Evolutionary conservation across 2,113 vertebrate genomes (phyloP).

Genomic region (Puffinus mauretanicus): DNA sequence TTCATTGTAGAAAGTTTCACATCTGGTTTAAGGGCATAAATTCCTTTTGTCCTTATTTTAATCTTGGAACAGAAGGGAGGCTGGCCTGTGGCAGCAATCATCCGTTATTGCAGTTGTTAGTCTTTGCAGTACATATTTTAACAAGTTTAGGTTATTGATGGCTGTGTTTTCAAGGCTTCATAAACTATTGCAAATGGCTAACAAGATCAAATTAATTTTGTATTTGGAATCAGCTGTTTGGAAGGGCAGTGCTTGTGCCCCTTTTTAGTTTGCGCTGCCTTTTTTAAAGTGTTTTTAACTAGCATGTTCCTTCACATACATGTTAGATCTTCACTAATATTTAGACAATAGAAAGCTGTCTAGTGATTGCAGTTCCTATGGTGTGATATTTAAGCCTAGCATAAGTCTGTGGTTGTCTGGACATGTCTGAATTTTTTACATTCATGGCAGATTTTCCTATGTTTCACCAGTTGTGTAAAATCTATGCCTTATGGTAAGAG

Average conservation of each 20-base stretch:
- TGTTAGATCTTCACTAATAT: neutral
- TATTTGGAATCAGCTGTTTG: constrained; percentile 41
- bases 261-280: neutral
- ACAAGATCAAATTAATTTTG: constrained; percentile 29
- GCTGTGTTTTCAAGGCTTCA: neutral
- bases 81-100: neutral
- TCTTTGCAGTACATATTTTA: constrained; percentile 10
- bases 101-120: neutral
- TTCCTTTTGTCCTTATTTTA: constrained; percentile 9
- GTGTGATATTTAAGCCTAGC: neutral
- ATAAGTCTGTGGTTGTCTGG: neutral
- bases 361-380: neutral
- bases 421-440: neutral
- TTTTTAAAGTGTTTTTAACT: neutral
- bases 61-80: neutral
- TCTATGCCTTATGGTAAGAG: neutral
- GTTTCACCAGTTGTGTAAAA: neutral
- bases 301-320: neutral
- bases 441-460: neutral
- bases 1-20: neutral
- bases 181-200: neutral
- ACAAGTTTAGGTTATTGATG: neutral
- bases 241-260: neutral
- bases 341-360: neutral
- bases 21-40: neutral